These are phyloP conservation scores for Gnathonemus echidnorhynchus DNA, from an alignment of 2,113 vertebrate species.

Conservation along the genomic window DNA sequence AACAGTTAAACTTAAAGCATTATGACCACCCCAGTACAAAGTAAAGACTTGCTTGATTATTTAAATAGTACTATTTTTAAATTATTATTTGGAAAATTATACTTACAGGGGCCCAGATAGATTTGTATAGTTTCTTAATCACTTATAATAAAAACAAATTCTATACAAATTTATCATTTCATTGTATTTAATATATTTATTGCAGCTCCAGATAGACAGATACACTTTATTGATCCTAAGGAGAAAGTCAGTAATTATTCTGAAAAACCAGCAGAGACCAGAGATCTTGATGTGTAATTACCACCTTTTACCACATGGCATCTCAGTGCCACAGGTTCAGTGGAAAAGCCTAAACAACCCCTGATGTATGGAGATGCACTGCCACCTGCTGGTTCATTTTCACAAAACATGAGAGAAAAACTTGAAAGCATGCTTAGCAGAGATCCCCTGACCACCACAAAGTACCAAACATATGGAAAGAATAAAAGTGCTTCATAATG, in stretches of 20 bases:
- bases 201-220: not conserved
- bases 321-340: not conserved
- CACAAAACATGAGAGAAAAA: not conserved
- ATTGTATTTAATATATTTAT: not conserved
- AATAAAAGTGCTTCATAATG: not conserved
- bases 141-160: not conserved
- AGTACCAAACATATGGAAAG: not conserved
- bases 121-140: not conserved
- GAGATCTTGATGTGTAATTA: not conserved
- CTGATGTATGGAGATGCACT: not conserved
- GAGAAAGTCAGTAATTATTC: not conserved
- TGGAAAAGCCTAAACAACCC: not conserved
- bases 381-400: constrained; percentile 15
- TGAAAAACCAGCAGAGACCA: not conserved
- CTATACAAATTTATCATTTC: not conserved
- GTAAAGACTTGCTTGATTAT: not conserved
- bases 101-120: not conserved
- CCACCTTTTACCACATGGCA: not conserved
- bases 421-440: not conserved
- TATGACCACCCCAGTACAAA: not conserved
- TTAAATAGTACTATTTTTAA: not conserved
- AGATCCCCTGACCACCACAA: not conserved
- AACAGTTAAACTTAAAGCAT: not conserved
- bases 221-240: not conserved
- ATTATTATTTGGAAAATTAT: not conserved